A percentile compares a stretch with the other conserved stretches of the same genome.
phyloP scores from a whole-genome alignment of 2,797 vertebrate genomes.

The Gallinago stenura region DNA sequence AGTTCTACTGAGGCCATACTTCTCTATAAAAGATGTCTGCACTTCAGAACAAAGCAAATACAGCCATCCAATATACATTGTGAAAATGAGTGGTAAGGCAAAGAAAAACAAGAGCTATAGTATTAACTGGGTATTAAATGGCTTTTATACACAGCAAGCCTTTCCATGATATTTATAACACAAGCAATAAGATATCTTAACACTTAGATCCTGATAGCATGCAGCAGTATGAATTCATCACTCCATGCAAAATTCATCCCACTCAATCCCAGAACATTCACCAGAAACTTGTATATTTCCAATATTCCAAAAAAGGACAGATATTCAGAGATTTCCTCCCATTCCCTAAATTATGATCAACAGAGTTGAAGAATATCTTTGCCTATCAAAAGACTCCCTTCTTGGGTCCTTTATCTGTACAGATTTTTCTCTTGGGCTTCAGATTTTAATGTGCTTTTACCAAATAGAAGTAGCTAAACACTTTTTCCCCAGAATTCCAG shows the following conservation, averaged over 20 bases:
- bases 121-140: not conserved
- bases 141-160: not conserved
- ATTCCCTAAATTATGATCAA: not conserved
- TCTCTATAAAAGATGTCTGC: not conserved
- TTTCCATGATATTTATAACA: not conserved
- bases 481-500: not conserved
- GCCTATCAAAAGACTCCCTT: not conserved
- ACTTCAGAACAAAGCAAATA: not conserved
- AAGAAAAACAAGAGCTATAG: not conserved
- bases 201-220: not conserved
- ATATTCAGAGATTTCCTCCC: not conserved
- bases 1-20: not conserved
- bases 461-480: not conserved
- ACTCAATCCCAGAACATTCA: rapidly evolving
- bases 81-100: slow-evolving; percentile 65
- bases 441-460: not conserved
- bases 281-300: not conserved
- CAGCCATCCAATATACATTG: not conserved
- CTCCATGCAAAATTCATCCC: not conserved
- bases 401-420: not conserved
- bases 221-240: not conserved
- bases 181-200: not conserved
- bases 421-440: not conserved
- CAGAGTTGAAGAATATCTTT: not conserved
- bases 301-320: not conserved